A percentile compares a stretch with the other conserved stretches of the same genome.
Evolutionary conservation across 2,113 vertebrate genomes (phyloP).

Genomic region (Corynorhinus townsendii): DNA sequence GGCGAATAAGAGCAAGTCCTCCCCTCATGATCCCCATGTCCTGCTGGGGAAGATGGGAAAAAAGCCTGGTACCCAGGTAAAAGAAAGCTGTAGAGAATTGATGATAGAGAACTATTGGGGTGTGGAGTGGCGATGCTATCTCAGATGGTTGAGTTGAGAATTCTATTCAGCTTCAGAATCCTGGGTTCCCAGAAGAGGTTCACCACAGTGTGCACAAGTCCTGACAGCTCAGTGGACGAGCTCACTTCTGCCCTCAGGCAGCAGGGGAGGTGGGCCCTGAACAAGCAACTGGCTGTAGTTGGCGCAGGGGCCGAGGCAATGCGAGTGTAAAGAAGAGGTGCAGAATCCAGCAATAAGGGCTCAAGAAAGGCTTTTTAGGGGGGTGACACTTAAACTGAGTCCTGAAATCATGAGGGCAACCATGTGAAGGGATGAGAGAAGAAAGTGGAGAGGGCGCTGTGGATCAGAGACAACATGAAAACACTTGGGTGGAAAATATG

Average conservation of each 20-base stretch:
- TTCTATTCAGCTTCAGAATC: background rate
- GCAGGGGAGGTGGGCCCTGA: background rate
- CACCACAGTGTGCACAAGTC: accelerated
- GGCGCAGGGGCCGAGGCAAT: background rate
- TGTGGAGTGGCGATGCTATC: background rate
- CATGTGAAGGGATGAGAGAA: too few relatives aligned
- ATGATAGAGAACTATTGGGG: background rate
- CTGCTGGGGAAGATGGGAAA: background rate
- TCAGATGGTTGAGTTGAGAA: background rate
- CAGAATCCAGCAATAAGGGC: background rate
- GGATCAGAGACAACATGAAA: background rate
- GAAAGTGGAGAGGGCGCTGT: accelerated
- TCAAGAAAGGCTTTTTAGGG: background rate
- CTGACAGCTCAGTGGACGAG: background rate
- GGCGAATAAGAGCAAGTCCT: background rate
- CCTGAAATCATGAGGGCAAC: background rate
- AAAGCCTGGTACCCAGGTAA: background rate
- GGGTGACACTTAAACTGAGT: background rate
- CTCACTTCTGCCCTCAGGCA: background rate
- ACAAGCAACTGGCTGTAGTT: accelerated
- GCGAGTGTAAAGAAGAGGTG: background rate
- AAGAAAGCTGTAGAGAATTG: background rate
- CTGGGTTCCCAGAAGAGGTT: background rate
- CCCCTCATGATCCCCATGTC: background rate
- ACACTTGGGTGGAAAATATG: background rate